Conservation (phyloP, 2,888 invertebrate species). For the Watsonalla binaria region DNA sequence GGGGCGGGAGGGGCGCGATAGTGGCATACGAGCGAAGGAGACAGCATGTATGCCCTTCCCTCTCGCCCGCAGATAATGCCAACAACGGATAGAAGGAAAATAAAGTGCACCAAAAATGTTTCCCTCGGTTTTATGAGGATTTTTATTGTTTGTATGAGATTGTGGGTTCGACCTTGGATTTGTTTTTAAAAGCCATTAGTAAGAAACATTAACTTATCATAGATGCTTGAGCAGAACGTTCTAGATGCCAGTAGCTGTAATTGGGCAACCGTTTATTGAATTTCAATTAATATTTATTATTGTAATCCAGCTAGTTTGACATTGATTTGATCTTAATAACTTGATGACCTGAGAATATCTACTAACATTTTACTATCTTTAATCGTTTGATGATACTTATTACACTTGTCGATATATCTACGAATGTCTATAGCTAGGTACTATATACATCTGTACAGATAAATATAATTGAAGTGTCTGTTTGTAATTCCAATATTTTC, state of each 20-base stretch:
- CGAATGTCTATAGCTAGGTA: too few relatives aligned
- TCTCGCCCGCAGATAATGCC: slow-evolving; percentile 47
- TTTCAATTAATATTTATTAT: too few relatives aligned
- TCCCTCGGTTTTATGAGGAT: slow-evolving; percentile 42
- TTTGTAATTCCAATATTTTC: too few relatives aligned
- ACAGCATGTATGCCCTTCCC: slow-evolving; percentile 20
- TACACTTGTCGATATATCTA: too few relatives aligned
- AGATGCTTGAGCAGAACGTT: background rate
- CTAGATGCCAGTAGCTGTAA: background rate
- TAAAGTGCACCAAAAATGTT: slow-evolving; percentile 62
- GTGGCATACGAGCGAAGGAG: slow-evolving; percentile 30
- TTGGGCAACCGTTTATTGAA: too few relatives aligned
- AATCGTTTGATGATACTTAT: too few relatives aligned
- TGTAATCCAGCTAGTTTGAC: too few relatives aligned
- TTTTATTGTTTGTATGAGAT: slow-evolving; percentile 37
- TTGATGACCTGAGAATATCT: too few relatives aligned
- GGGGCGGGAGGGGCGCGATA: slow-evolving; percentile 28
- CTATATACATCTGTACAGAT: too few relatives aligned
- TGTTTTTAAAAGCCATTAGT: slow-evolving; percentile 17
- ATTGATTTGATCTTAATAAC: too few relatives aligned
- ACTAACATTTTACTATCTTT: too few relatives aligned
- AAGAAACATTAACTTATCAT: slow-evolving; percentile 14
- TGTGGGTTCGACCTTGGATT: slow-evolving; percentile 42
- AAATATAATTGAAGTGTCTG: too few relatives aligned
- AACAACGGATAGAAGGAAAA: slow-evolving; percentile 55